phyloP scores from a whole-genome alignment of 1,140 invertebrate species.

The Tetraneura akinire region DNA sequence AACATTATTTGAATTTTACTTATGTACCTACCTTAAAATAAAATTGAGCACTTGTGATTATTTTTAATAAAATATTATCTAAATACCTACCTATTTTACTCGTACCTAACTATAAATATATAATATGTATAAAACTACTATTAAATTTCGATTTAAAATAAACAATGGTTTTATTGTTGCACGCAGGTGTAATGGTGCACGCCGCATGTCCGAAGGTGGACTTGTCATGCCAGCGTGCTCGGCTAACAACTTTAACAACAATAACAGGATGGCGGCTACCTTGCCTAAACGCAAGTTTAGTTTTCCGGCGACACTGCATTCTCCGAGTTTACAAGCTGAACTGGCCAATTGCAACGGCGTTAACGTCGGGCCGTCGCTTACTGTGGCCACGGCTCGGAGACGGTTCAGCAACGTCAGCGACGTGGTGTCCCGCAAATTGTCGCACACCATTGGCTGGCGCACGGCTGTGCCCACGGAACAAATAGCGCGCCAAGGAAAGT shows the following conservation, averaged over 20 bases:
- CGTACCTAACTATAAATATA: too few relatives aligned
- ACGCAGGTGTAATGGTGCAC: conserved; percentile 50
- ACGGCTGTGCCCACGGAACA: conserved; percentile 63
- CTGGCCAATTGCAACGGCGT: background rate
- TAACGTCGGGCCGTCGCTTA: conserved; percentile 55
- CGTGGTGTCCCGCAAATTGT: conserved; percentile 69
- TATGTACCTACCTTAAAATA: too few relatives aligned
- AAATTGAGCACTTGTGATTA: too few relatives aligned
- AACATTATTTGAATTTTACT: too few relatives aligned
- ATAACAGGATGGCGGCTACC: background rate
- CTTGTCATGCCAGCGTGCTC: conserved; percentile 52
- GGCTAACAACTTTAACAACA: conserved; percentile 35
- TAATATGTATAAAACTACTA: too few relatives aligned
- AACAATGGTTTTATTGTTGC: background rate
- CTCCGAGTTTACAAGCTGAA: conserved; percentile 46
- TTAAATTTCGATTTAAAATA: too few relatives aligned
- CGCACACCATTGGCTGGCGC: conserved; percentile 72
- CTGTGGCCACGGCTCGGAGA: conserved; percentile 59
- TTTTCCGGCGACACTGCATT: conserved; percentile 62
- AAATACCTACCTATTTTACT: too few relatives aligned
- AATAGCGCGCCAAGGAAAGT: conserved; percentile 65
- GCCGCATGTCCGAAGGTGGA: conserved; percentile 52
- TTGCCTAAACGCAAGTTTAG: conserved; percentile 61
- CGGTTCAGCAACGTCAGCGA: conserved; percentile 73
- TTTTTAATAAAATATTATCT: too few relatives aligned